Base-by-base conservation (phyloP, 2,113 vertebrate species). In the Percina caprodes region DNA sequence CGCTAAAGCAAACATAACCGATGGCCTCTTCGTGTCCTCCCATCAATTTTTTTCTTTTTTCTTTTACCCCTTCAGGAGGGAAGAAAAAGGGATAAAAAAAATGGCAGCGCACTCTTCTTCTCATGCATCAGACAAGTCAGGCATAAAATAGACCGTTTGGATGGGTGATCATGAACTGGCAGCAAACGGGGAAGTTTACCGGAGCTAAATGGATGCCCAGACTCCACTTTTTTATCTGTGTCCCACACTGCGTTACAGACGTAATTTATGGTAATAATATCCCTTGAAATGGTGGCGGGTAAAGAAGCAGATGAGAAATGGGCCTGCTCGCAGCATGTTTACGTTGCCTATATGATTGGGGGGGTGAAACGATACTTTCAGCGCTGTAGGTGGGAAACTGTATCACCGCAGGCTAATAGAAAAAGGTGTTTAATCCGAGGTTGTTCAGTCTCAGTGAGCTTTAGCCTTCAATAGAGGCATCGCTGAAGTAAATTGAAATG, bases 151-250 rank as follows among this genome's bases (percentile, higher is more conserved):
- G 90, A 88, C 82, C 18, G 79, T 86, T 85, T 86, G 92, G 90
- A 94, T 94, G 89, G 91, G 87, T 92, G 92, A 94, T 92, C 93
- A 91, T 94, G 93, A 92, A 92, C 90, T 88, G 83, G 83, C 67
- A 71, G 86, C 72, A 69, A 42, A 46, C 21, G 45, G 59, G 83
- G 81, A 89, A 70, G 89, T 86, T 91, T 83, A 87, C 63, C 83
- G 71, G 72, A 78, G 89, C 79, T 91, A 90, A 90, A 94, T 90
- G 83, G 76, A 87, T 62, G 77, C 76, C 30, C 54, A 23, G 83
- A 35, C 74, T 48, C 35, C 46, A 71, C 77, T 88, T 87, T n/a
- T 89, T 73, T 79, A 77, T 90, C 83, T 60, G 49, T 76, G 73
- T 77, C 84, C 84, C 87, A 70, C 73, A 78, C 75, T 48, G 46